These are phyloP conservation scores for Amblyornis subalaris DNA, from an alignment of 2,113 vertebrate genomes.

Conservation along the genomic window DNA sequence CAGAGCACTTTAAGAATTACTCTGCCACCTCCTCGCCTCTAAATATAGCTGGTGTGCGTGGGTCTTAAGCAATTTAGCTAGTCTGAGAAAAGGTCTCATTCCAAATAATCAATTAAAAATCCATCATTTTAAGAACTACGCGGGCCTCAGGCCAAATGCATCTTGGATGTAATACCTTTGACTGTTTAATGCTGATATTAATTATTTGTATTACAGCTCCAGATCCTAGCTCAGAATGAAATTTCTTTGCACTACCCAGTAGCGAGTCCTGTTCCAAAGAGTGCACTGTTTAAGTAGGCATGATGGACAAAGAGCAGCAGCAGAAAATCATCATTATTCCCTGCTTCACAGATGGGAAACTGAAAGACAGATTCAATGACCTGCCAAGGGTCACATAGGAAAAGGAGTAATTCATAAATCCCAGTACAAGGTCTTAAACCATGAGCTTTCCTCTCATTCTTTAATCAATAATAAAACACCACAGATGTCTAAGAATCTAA, in stretches of 20 bases:
- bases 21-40: conserved; percentile 67
- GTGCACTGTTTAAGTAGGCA: not conserved
- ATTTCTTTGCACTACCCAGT: not conserved
- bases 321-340: conserved; percentile 38
- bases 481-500: conserved; percentile 16
- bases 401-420: conserved; percentile 52
- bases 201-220: conserved; percentile 42
- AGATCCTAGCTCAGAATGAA: not conserved
- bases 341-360: conserved; percentile 26
- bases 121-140: conserved; percentile 50
- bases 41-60: conserved; percentile 69
- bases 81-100: conserved; percentile 47
- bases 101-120: conserved; percentile 67
- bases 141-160: conserved; percentile 47
- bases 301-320: conserved; percentile 25
- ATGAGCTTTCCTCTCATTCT: conserved; percentile 14
- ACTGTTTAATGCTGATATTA: conserved; percentile 36
- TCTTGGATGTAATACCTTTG: conserved; percentile 40
- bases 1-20: conserved; percentile 67
- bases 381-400: conserved; percentile 18
- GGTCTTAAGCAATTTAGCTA: conserved; percentile 54
- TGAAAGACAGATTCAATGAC: conserved; percentile 37
- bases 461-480: conserved; percentile 46
- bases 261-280: conserved; percentile 1
- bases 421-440: conserved; percentile 30